Conservation (phyloP, 2,888 invertebrate genomes). For the Ormyrus rosae region DNA sequence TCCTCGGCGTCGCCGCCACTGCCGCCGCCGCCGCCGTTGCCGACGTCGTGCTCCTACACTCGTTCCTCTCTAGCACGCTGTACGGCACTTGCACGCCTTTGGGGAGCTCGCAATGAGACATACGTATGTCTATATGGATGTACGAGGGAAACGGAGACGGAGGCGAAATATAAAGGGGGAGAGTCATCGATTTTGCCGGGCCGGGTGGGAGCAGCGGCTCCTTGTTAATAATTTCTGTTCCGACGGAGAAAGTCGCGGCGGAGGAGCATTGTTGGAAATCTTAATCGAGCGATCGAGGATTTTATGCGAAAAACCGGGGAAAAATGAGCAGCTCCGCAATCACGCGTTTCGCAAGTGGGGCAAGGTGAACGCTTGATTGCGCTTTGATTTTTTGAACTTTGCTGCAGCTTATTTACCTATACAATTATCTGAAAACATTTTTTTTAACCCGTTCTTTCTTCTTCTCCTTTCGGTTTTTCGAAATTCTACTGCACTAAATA, state of each 20-base stretch:
- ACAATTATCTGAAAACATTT: slow-evolving; percentile 24
- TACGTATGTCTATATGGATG: neutral
- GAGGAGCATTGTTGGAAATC: neutral
- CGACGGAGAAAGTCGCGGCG: neutral
- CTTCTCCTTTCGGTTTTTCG: neutral
- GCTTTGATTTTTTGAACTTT: slow-evolving; percentile 51
- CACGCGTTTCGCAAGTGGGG: slow-evolving; percentile 45
- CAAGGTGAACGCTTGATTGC: slow-evolving; percentile 55
- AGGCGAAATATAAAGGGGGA: slow-evolving; percentile 20
- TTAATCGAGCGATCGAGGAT: slow-evolving; percentile 19
- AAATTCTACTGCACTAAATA: too few relatives aligned
- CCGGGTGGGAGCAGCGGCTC: neutral
- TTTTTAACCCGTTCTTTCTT: slow-evolving; percentile 7
- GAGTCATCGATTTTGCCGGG: slow-evolving; percentile 37
- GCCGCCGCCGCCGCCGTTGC: neutral
- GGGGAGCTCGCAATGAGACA: slow-evolving; percentile 19
- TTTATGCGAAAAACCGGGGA: neutral
- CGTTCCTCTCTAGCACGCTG: slow-evolving; percentile 5
- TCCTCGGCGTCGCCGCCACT: neutral
- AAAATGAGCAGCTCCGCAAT: slow-evolving; percentile 17
- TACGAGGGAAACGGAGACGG: neutral
- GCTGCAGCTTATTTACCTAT: neutral
- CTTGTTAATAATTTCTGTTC: slow-evolving; percentile 33
- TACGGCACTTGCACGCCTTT: slow-evolving; percentile 49
- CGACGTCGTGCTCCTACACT: slow-evolving; percentile 14